These are phyloP conservation scores for Drosophila seguyi DNA, from an alignment of 1,140 invertebrate species.

Conservation along the genomic window DNA sequence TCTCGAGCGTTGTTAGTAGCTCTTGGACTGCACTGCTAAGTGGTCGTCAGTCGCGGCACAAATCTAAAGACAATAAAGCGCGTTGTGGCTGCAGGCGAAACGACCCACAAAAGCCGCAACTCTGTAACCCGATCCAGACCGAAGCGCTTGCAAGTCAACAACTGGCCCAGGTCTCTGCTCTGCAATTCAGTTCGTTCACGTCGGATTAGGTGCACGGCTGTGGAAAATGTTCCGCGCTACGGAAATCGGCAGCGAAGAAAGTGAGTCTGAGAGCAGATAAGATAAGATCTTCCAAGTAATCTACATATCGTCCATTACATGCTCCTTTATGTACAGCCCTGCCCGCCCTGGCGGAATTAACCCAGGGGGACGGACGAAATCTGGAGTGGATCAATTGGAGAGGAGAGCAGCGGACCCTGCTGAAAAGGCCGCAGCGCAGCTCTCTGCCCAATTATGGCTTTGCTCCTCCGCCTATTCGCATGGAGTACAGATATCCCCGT, in stretches of 20 bases:
- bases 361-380: constrained; percentile 29
- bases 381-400: constrained; percentile 16
- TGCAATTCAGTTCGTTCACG: constrained; percentile 34
- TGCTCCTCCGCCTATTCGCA: constrained; percentile 48
- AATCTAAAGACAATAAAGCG: constrained; percentile 24
- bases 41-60: constrained; percentile 50
- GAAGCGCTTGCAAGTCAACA: constrained; percentile 28
- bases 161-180: constrained; percentile 21
- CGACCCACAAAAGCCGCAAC: constrained; percentile 70
- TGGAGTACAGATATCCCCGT: constrained; percentile 72
- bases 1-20: constrained; percentile 57
- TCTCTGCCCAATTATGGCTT: constrained; percentile 74
- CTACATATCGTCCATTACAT: not conserved
- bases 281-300: constrained; percentile 35
- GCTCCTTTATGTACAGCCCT: constrained; percentile 46
- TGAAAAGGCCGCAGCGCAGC: constrained; percentile 43
- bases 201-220: constrained; percentile 36
- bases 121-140: constrained; percentile 54
- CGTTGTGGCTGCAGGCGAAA: constrained; percentile 38
- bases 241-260: constrained; percentile 82
- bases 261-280: constrained; percentile 62
- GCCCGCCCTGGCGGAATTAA: constrained; percentile 65
- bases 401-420: constrained; percentile 39
- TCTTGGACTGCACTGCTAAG: constrained; percentile 28
- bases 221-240: constrained; percentile 77